Evolutionary conservation across 2,113 vertebrate genomes (phyloP), one percentile per base, ranked within the genome.

Genomic region (Ornithorhynchus anatinus): DNA sequence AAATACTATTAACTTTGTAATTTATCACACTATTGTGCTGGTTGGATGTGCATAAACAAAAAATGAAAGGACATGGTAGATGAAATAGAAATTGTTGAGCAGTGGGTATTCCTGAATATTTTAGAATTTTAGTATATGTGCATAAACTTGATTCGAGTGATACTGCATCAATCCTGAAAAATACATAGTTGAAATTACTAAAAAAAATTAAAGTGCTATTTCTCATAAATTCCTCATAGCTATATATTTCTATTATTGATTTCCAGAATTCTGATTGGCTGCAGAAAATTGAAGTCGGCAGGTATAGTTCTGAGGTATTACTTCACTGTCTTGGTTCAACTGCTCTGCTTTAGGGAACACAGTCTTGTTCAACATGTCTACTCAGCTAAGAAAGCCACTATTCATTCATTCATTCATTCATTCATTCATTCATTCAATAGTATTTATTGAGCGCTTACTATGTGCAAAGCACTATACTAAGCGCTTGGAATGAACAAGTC

Each of bases 191-290:
- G 44, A 20, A 57, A 6, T 48, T 51, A n/a, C 29, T 35, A 27
- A 32, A 15, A 15, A 77, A 20, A 40, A 63, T 11, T 23, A 14
- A 6, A 2, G 11, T 63, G 78, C 35, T 43, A 6, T 1, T 50
- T 14, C 40, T 23, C 22, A 60, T 62, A 53, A 32, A 63, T 32
- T 14, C 38, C 25, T 58, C 75, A 63, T 66, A 33, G 44, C 29
- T 69, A 22, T 29, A 60, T 20, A 38, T 44, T 8, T 38, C 20
- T 44, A 45, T 67, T 76, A 54, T 47, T 68, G 3, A 57, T 70
- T 62, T 86, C 72, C 23, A 78, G 61, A 70, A 69, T 67, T 87
- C 32, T 51, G n/a, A 63, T 23, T 76, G 58, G 11, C 14, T 75
- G 63, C 67, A 75, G 50, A 29, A 72, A 31, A 27, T 65, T 79